These are phyloP conservation scores for Megaptera novaeangliae DNA, from an alignment of 2,113 vertebrate species.

Conservation along the genomic window DNA sequence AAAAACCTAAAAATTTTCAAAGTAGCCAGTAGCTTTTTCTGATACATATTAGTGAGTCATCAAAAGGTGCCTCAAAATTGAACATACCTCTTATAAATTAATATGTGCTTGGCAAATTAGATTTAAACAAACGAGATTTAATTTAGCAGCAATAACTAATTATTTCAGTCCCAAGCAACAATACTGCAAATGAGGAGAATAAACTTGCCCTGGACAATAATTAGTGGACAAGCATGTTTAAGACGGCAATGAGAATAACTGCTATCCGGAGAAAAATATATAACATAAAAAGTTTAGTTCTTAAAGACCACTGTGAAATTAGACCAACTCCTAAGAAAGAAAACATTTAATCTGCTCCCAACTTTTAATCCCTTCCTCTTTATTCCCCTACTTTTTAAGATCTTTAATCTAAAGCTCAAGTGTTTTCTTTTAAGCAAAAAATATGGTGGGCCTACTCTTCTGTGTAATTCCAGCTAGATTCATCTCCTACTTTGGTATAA, in stretches of 20 bases:
- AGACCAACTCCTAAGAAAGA: neutral
- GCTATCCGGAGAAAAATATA: neutral
- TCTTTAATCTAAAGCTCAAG: neutral
- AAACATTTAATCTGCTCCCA: neutral
- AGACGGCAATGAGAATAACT: neutral
- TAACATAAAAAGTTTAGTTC: neutral
- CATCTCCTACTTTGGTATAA: neutral
- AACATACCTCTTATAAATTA: neutral
- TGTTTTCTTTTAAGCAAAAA: slow-evolving; percentile 2
- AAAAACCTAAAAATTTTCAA: neutral
- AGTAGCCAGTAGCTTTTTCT: neutral
- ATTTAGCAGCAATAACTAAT: neutral
- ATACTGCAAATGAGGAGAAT: neutral
- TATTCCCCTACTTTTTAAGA: neutral
- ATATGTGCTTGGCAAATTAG: neutral
- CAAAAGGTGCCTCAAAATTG: neutral
- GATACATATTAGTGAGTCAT: neutral
- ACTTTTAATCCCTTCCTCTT: neutral
- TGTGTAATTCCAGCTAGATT: neutral
- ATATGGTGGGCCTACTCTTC: neutral
- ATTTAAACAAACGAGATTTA: neutral
- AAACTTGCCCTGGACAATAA: neutral
- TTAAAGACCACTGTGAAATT: neutral
- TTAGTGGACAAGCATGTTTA: neutral
- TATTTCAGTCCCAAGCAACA: neutral